Percentiles rank a stretch among this genome's conserved stretches.
Evolutionary conservation across 1,140 invertebrate species (phyloP).

Genomic region (Aphelenchoides besseyi): DNA sequence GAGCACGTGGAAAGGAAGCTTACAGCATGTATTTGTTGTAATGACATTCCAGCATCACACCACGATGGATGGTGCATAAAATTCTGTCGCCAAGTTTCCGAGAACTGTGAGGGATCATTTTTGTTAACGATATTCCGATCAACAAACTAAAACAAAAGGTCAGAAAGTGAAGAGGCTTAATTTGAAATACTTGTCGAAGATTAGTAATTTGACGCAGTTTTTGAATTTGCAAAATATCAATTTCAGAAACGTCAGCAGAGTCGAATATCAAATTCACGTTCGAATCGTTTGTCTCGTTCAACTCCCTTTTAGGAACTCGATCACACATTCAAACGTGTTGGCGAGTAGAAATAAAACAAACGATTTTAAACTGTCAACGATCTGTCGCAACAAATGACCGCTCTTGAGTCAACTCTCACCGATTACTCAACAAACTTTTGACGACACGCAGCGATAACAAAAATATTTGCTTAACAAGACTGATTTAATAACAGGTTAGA

Average conservation of each 20-base stretch:
- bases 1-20: conserved; percentile 16
- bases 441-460: neutral
- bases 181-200: neutral
- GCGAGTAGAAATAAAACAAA: too few species aligned
- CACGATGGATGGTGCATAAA: conserved; percentile 60
- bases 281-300: neutral
- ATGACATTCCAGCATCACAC: conserved; percentile 61
- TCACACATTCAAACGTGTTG: too few species aligned
- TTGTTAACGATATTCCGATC: conserved; percentile 52
- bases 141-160: conserved; percentile 52
- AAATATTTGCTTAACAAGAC: too few species aligned
- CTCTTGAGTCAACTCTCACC: neutral
- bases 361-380: too few species aligned
- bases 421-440: neutral
- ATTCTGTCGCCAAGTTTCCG: conserved; percentile 56
- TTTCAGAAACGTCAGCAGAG: too few species aligned
- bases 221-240: too few species aligned
- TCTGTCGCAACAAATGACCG: conserved; percentile 1
- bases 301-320: too few species aligned
- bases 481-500: too few species aligned
- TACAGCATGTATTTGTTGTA: conserved; percentile 60
- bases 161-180: neutral
- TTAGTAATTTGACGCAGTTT: too few species aligned
- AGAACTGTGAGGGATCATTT: conserved; percentile 56
- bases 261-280: neutral